Conservation (phyloP, 2,113 vertebrate species). For the Baryphthengus martii region DNA sequence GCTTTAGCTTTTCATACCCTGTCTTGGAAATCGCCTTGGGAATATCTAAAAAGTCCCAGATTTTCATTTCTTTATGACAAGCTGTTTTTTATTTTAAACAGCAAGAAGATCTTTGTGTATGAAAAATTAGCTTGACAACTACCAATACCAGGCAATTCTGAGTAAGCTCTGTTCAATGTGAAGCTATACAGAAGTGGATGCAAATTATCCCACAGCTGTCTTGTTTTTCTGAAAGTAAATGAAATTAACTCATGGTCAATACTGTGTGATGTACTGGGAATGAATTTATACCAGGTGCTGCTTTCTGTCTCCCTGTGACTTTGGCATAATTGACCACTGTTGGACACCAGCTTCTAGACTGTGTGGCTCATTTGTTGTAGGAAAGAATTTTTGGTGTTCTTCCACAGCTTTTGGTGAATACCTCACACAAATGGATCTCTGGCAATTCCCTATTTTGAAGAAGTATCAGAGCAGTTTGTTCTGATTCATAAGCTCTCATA, state of each 20-base stretch:
- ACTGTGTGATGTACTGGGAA: not conserved
- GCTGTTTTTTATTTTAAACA: not conserved
- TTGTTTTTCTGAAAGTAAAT: not conserved
- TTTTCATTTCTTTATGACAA: not conserved
- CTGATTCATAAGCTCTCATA: not conserved
- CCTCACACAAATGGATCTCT: not conserved
- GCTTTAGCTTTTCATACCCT: not conserved
- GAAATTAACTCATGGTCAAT: not conserved
- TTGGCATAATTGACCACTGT: fast-evolving
- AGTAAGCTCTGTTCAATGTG: not conserved
- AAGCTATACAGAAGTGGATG: not conserved
- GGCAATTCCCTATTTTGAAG: not conserved
- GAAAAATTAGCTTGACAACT: not conserved
- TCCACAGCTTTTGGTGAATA: not conserved
- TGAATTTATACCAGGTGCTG: not conserved
- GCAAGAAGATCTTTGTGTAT: not conserved
- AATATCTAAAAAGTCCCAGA: not conserved
- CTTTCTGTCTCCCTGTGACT: not conserved
- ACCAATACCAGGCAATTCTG: not conserved
- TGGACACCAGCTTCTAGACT: not conserved
- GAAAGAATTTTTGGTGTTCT: not conserved
- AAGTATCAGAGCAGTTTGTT: not conserved
- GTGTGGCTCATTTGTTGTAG: not conserved
- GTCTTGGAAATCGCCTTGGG: not conserved
- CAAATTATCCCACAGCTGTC: not conserved